These are phyloP conservation scores for Cydia splendana DNA, from an alignment of 1,140 invertebrate genomes.

Conservation along the genomic window DNA sequence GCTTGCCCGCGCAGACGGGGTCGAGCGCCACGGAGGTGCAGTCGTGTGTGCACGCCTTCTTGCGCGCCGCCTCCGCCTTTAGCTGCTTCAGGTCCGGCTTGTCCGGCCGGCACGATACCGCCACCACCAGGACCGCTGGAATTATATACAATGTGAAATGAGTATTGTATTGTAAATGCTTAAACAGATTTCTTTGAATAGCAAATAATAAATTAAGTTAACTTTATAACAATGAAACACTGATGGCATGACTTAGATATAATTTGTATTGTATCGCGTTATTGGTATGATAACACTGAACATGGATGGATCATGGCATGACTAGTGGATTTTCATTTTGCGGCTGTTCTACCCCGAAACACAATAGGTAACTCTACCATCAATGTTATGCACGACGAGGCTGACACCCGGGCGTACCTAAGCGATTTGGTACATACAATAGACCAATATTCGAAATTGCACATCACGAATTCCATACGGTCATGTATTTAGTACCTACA, in stretches of 20 bases:
- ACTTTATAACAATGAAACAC: too few species aligned
- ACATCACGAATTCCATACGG: too few species aligned
- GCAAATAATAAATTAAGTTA: too few species aligned
- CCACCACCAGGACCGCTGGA: conserved; percentile 59
- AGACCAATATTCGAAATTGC: too few species aligned
- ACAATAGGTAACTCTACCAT: not conserved
- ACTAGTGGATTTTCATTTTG: not conserved
- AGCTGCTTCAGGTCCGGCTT: conserved; percentile 72
- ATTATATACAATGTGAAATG: conserved; percentile 30
- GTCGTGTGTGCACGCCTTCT: conserved; percentile 77
- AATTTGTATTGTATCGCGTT: not conserved
- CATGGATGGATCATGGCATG: not conserved
- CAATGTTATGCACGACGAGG: not conserved
- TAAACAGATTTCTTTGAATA: not conserved
- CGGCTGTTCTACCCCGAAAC: not conserved
- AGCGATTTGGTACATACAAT: too few species aligned
- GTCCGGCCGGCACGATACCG: conserved; percentile 65
- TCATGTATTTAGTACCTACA: too few species aligned
- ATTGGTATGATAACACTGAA: not conserved
- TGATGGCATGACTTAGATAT: too few species aligned
- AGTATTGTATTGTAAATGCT: not conserved
- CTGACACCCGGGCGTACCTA: not conserved
- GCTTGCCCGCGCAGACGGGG: conserved; percentile 80
- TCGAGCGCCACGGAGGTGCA: conserved; percentile 70
- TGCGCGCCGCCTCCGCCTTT: conserved; percentile 72